phyloP scores from a whole-genome alignment of 2,113 vertebrate species.

The Oenanthe melanoleuca region DNA sequence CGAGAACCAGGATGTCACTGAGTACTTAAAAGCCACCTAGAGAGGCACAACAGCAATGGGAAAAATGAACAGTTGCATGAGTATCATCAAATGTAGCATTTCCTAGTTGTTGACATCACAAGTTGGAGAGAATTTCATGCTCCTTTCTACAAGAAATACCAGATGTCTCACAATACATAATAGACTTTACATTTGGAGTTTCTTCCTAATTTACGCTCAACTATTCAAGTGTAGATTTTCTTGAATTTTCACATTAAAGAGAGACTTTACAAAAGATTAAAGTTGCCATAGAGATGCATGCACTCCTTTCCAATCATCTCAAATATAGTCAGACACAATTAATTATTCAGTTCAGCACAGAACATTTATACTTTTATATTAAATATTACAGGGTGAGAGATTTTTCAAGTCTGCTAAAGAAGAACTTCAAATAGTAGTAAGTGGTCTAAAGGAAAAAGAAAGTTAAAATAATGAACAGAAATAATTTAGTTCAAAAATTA shows the following conservation, averaged over 20 bases:
- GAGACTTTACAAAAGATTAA: constrained; percentile 18
- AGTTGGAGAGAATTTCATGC: neutral
- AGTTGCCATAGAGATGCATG: constrained; percentile 56
- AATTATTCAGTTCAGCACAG: constrained; percentile 58
- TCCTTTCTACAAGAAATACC: neutral
- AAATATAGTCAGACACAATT: constrained; percentile 48
- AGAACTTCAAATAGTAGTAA: constrained; percentile 17
- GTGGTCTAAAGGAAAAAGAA: neutral
- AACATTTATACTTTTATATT: constrained; percentile 36
- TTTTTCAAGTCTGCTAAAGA: constrained; percentile 15
- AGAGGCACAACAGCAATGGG: neutral
- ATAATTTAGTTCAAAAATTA: constrained; percentile 1
- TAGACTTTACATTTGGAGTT: neutral
- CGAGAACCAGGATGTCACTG: neutral
- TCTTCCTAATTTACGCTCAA: constrained; percentile 2
- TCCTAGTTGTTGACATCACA: neutral
- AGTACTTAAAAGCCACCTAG: neutral
- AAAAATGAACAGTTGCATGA: neutral
- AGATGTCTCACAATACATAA: neutral
- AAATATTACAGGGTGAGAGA: constrained; percentile 34
- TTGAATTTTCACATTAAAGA: constrained; percentile 39
- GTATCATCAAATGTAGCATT: neutral
- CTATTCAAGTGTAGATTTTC: neutral
- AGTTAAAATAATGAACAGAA: neutral
- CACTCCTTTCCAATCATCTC: constrained; percentile 18